Evolutionary conservation across 2,113 vertebrate genomes (phyloP), one percentile per base, ranked within the genome.

Genomic region (Neodontobutis hainanensis): DNA sequence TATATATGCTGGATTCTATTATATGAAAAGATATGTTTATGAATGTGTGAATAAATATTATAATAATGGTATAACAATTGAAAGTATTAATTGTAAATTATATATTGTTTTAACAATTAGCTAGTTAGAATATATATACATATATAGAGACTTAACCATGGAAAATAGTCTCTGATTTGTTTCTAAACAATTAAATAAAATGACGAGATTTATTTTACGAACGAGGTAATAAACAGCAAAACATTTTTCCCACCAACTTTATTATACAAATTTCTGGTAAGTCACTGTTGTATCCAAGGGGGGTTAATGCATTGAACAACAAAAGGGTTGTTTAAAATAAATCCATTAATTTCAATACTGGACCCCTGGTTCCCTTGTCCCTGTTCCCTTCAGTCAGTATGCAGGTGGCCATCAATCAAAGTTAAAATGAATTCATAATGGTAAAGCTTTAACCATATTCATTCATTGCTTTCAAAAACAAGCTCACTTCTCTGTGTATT

Each of bases 211-310:
- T 42, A 51, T 35, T 7, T 43, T 15, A 46, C 63, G 11, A 65
- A 73, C 35, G 49, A 36, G n/a, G 14, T 49, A 65, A 81, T 38
- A 6, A 77, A 62, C 15, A 16, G 71, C 60, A 61, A 80, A 74
- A 57, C 27, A 5, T 75, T 47, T 83, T 82, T 81, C 68, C 85
- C 86, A 92, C 74, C 84, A 90, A 90, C 89, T 91, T 92, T 92
- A 92, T 91, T 92, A 82, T 91, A 91, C 92, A 93, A 93, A 92
- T 90, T 82, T 75, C 86, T 85, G 86, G 84, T 88, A 78, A 87
- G 70, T 90, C 80, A 86, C 83, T 83, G 86, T 87, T 56, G 83
- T 91, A 88, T 87, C 81, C 83, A 88, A 89, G 87, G 87, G 52
- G 84, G 82, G 71, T 85, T 74, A 72, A 87, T 89, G 86, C 65